phyloP scores from a whole-genome alignment of 2,113 vertebrate genomes.

The Brachionichthys hirsutus region DNA sequence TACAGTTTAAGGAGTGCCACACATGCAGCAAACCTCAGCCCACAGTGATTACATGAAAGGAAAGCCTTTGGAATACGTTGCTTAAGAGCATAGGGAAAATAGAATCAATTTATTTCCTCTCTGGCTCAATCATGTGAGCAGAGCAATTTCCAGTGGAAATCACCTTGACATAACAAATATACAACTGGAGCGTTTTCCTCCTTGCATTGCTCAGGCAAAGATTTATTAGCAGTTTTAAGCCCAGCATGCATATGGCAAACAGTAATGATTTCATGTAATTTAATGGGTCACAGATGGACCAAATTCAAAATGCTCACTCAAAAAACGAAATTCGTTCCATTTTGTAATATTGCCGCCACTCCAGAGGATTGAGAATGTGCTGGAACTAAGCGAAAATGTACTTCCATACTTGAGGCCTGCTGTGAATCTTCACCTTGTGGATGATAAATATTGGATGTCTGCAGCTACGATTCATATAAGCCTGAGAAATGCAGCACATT shows the following conservation, averaged over 20 bases:
- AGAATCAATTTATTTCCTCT: slow-evolving; percentile 26
- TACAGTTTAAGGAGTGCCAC: neutral
- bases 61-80: slow-evolving; percentile 6
- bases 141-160: slow-evolving; percentile 64
- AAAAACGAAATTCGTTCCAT: slow-evolving; percentile 35
- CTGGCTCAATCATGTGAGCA: slow-evolving; percentile 37
- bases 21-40: slow-evolving; percentile 12
- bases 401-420: slow-evolving; percentile 54
- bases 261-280: slow-evolving; percentile 61
- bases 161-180: slow-evolving; percentile 12
- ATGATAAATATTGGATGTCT: slow-evolving; percentile 54
- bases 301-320: slow-evolving; percentile 63
- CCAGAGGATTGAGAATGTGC: slow-evolving; percentile 52
- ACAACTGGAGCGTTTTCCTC: slow-evolving; percentile 2
- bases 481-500: slow-evolving; percentile 53
- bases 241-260: slow-evolving; percentile 42
- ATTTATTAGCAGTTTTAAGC: slow-evolving; percentile 62
- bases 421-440: slow-evolving; percentile 56
- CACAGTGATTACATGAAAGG: slow-evolving; percentile 11
- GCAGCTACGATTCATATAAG: slow-evolving; percentile 56
- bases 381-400: slow-evolving; percentile 53
- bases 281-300: slow-evolving; percentile 61
- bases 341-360: slow-evolving; percentile 62
- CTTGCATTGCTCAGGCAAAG: slow-evolving; percentile 42
- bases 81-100: slow-evolving; percentile 17